Evolutionary conservation across 2,888 invertebrate genomes (phyloP).

Genomic region (Microctonus brassicae): DNA sequence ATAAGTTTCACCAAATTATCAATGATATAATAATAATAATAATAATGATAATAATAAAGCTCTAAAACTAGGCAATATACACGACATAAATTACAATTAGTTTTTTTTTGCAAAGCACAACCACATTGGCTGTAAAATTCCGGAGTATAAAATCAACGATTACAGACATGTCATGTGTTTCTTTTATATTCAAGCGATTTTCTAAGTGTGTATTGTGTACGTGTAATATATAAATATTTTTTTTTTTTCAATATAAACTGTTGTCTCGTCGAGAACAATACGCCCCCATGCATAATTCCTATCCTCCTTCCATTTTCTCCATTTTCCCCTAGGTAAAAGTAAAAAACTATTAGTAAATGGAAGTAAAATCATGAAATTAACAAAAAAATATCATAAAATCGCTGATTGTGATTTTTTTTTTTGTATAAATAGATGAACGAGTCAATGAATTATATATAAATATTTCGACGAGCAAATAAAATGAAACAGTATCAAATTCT

Average conservation of each 20-base stretch:
- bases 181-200: slow-evolving; percentile 25
- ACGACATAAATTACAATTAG: slow-evolving; percentile 41
- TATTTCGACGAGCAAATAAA: slow-evolving; percentile 23
- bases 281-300: slow-evolving; percentile 66
- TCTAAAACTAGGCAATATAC: slow-evolving; percentile 42
- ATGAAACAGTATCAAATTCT: slow-evolving; percentile 32
- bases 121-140: slow-evolving; percentile 42
- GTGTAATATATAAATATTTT: neutral
- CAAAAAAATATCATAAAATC: slow-evolving; percentile 31
- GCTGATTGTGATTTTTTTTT: slow-evolving; percentile 24
- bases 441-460: neutral
- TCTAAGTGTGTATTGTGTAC: slow-evolving; percentile 5
- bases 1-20: neutral
- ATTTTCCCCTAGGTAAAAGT: slow-evolving; percentile 66
- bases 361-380: slow-evolving; percentile 46
- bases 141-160: slow-evolving; percentile 14
- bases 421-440: neutral
- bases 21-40: neutral
- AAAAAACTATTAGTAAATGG: slow-evolving; percentile 69
- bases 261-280: slow-evolving; percentile 61
- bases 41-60: slow-evolving; percentile 30
- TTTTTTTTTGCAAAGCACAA: slow-evolving; percentile 49
- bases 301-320: slow-evolving; percentile 59
- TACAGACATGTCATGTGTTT: slow-evolving; percentile 1
- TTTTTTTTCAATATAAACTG: slow-evolving; percentile 16